A percentile compares a stretch with the other conserved stretches of the same genome.
These are phyloP conservation scores for Diorhabda elongata DNA, from an alignment of 1,140 invertebrate species.

Conservation along the genomic window DNA sequence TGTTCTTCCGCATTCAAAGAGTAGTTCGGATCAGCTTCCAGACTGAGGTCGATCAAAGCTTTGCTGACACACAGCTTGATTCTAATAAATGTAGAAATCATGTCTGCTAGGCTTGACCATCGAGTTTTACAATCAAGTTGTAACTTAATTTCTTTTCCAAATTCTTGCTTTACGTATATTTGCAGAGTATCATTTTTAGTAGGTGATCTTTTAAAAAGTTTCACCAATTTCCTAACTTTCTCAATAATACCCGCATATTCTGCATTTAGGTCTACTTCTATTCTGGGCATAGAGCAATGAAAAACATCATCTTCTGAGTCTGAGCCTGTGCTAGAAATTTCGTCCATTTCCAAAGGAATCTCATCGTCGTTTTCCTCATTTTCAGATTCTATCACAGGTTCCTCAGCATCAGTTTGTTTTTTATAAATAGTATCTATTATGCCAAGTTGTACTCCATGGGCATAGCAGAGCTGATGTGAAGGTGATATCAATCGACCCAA, in stretches of 20 bases:
- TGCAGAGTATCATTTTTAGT: slow-evolving; percentile 15
- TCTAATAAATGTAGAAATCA: slow-evolving; percentile 17
- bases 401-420: slow-evolving; percentile 19
- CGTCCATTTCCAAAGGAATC: slow-evolving; percentile 13
- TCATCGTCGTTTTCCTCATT: slow-evolving; percentile 14
- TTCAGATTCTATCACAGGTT: slow-evolving; percentile 13
- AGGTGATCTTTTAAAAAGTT: slow-evolving; percentile 16
- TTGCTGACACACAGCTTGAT: slow-evolving; percentile 18
- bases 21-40: slow-evolving; percentile 18
- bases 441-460: slow-evolving; percentile 19
- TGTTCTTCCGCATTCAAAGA: slow-evolving; percentile 16
- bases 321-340: slow-evolving; percentile 7
- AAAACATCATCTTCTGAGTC: slow-evolving; percentile 15
- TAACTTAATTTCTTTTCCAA: slow-evolving; percentile 16
- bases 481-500: neutral
- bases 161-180: slow-evolving; percentile 18
- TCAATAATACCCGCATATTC: slow-evolving; percentile 18
- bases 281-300: slow-evolving; percentile 11
- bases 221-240: slow-evolving; percentile 14
- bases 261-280: slow-evolving; percentile 18
- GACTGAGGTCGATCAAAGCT: slow-evolving; percentile 16
- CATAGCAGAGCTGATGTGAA: slow-evolving; percentile 13
- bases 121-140: slow-evolving; percentile 16
- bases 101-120: slow-evolving; percentile 12
- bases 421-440: slow-evolving; percentile 21